Evolutionary conservation across 2,113 vertebrate species (phyloP).

Genomic region (Protobothrops mucrosquamatus): DNA sequence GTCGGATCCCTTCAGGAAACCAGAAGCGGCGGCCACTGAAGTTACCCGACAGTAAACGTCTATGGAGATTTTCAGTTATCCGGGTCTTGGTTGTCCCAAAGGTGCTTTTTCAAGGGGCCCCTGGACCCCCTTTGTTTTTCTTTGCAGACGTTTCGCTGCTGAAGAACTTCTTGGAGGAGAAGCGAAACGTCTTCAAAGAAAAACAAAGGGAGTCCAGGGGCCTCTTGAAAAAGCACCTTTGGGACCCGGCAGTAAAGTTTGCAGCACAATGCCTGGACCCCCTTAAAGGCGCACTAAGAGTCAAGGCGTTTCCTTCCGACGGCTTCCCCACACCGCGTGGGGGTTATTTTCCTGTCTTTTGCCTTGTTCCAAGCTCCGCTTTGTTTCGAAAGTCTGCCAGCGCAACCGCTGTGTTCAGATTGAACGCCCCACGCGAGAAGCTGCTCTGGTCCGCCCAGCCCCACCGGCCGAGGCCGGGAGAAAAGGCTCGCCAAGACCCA

Average conservation of each 20-base stretch:
- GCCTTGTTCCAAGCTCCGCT: neutral
- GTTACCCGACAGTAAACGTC: neutral
- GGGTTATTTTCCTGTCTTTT: too few species aligned
- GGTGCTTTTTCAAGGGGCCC: neutral
- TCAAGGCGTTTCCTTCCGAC: neutral
- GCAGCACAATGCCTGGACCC: neutral
- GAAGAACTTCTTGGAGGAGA: neutral
- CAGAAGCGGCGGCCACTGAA: neutral
- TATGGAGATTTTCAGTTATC: neutral
- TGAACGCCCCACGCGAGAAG: neutral
- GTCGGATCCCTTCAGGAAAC: neutral
- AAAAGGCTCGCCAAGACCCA: neutral
- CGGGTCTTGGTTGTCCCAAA: neutral
- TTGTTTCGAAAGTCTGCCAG: neutral
- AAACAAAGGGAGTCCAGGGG: neutral
- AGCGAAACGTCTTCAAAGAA: neutral
- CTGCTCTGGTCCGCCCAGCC: neutral
- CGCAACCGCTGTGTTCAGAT: too few species aligned
- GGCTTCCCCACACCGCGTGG: neutral
- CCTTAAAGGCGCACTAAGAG: neutral
- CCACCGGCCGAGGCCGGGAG: rapidly evolving
- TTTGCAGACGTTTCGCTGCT: neutral
- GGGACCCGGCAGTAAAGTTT: neutral
- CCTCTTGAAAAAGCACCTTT: neutral
- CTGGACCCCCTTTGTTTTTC: neutral